Base-by-base conservation (phyloP, 1,140 invertebrate species). In the Belonocnema kinseyi region DNA sequence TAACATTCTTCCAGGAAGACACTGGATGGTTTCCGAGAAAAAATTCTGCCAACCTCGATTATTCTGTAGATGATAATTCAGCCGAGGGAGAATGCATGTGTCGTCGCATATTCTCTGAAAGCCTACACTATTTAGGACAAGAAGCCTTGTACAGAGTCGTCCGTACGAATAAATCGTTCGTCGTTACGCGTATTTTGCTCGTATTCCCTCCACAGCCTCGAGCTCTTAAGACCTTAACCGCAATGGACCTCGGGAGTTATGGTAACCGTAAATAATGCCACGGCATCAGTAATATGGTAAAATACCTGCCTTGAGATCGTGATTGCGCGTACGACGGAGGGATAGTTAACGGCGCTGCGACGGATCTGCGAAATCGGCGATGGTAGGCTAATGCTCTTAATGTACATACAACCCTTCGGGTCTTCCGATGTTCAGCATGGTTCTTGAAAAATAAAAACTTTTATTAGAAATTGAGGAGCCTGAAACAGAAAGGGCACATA, bases 211-310 rank as follows among this genome's bases (percentile, higher is more conserved):
- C 51, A 54, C 52, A 70, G 51, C 50, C 66, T 76, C 76, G 71
- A 77, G 77, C 78, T 84, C 86, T 83, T 78, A 79, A 80, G 79
- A 84, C 81, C 84, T 84, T 84, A 85, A 87, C 81, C 79, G 87
- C 85, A 77, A 87, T 82, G 80, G 80, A 79, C 73, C 83, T 82
- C 72, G 77, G 81, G 80, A 89, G 86, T 88, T 88, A 89, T 88
- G 87, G 86, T 88, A 84, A 88, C 85, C 88, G 88, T 89, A 88
- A 89, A 88, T 89, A 88, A 89, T 87, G 77, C 77, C 75, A 86
- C 80, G 85, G 81, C 76, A 77, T 81, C 81, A 83, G 83, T 87
- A 88, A 88, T 33, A 33, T 87, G 85, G 83, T 77, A 80, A 83
- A 66, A 66, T 66, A 26, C 33, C 61, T 82, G 82, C 74, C 78